Evolutionary conservation across 2,113 vertebrate species (phyloP), one percentile per base, ranked within the genome.

Genomic region (Saguinus midas): DNA sequence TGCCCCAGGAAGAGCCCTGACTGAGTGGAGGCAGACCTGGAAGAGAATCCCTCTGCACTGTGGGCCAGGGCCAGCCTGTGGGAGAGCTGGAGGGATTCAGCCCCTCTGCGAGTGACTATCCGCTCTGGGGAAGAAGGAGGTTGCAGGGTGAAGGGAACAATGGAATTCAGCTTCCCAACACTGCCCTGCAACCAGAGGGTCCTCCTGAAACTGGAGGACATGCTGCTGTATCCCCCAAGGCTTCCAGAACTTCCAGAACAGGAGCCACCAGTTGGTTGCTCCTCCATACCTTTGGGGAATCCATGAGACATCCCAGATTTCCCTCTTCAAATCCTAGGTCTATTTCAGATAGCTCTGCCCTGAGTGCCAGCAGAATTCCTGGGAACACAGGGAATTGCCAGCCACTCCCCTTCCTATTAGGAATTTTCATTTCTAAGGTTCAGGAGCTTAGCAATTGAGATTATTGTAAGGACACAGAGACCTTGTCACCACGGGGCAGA

Each of bases 31-130:
- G n/a, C 70, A 21, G 43, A 3, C 1, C 7, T 3, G 17, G 81
- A 12, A 55, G 73, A 43, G 6, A 4, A 25, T 4, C 8, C 4
- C 1, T 20, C 3, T 3, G 11, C 23, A 0, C 35, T 1, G 5
- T 16, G 73, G n/a, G 4, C 2, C 1, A 29, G 25, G 64, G 48
- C 79, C 68, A 0, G n/a, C 75, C 32, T 13, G 55, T 40, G 35
- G 23, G 16, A 6, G 43, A 6, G 8, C 82, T 0, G 3, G 72
- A 57, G 64, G 80, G 72, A 6, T 0, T 0, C 1, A 48, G 11
- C 45, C 16, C 2, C 1, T 16, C 45, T 1, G 4, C 4, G 20
- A 29, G 35, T 0, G 55, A 12, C 29, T 68, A 37, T 61, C 72
- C 21, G 4, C 27, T 13, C 35, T 48, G 8, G 11, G 57, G 27